A percentile compares a stretch with the other conserved stretches of the same genome.
Evolutionary conservation across 2,113 vertebrate species (phyloP).

Genomic region (Albula goreensis): DNA sequence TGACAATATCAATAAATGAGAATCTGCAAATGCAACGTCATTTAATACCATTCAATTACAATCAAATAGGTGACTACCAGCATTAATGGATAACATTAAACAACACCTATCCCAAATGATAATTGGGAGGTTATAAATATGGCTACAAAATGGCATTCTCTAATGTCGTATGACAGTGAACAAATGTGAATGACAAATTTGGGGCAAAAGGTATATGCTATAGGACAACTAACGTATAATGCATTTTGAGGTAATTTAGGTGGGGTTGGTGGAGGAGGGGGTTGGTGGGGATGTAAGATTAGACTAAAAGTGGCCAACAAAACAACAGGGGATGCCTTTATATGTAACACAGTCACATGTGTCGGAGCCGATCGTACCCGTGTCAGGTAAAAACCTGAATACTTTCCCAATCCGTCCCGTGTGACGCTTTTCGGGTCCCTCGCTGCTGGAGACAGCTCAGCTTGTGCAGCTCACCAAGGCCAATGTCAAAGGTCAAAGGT

Average conservation of each 20-base stretch:
- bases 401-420: constrained; percentile 99
- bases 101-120: background rate
- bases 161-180: constrained; percentile 12
- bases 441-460: constrained; percentile 99
- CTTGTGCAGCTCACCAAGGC: constrained; percentile 99
- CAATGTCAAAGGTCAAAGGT: constrained; percentile 90
- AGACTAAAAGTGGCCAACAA: constrained; percentile 84
- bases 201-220: background rate
- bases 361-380: constrained; percentile 99
- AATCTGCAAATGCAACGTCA: constrained; percentile 3
- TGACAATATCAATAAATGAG: background rate
- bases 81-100: constrained; percentile 33
- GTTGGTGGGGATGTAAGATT: constrained; percentile 49
- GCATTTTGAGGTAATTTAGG: constrained; percentile 22
- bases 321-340: constrained; percentile 76
- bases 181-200: constrained; percentile 17
- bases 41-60: background rate
- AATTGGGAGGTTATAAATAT: background rate
- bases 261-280: constrained; percentile 16
- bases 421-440: constrained; percentile 98
- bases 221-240: constrained; percentile 17
- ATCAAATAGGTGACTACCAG: constrained; percentile 53
- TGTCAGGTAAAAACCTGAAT: constrained; percentile 99
- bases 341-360: constrained; percentile 97
- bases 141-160: background rate